Conservation (phyloP, 2,113 vertebrate species). For the Dasyurus viverrinus region DNA sequence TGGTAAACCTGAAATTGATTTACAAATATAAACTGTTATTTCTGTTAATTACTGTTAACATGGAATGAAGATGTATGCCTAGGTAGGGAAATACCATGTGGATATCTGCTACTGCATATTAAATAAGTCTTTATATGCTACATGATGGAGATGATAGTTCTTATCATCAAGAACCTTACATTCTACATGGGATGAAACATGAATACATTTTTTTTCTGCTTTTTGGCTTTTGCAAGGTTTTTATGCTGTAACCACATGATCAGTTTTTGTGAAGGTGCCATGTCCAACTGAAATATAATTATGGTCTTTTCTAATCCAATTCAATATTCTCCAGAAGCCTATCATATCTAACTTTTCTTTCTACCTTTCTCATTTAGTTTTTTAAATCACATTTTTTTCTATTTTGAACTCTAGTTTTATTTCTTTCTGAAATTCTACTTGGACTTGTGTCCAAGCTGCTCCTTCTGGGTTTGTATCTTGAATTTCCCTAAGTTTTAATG, state of each 20-base stretch:
- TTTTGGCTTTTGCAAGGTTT: not conserved
- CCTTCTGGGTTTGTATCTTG: not conserved
- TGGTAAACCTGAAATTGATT: not conserved
- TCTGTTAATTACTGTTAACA: not conserved
- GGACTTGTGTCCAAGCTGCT: not conserved
- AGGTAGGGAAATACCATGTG: not conserved
- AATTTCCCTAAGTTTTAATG: not conserved
- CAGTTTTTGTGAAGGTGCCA: not conserved
- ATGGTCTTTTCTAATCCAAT: not conserved
- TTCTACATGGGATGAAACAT: not conserved
- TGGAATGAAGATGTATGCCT: not conserved
- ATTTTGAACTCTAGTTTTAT: not conserved
- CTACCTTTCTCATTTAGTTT: not conserved
- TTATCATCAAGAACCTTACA: not conserved
- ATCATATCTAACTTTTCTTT: not conserved
- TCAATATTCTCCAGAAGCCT: not conserved
- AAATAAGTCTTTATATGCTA: not conserved
- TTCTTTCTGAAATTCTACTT: not conserved
- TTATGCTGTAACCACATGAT: not conserved
- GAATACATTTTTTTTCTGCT: not conserved
- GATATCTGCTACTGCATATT: not conserved
- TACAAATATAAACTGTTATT: not conserved
- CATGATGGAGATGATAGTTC: not conserved
- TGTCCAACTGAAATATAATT: not conserved
- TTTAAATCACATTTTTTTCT: not conserved